Evolutionary conservation across 2,113 vertebrate species (phyloP).

Genomic region (Galeopterus variegatus): DNA sequence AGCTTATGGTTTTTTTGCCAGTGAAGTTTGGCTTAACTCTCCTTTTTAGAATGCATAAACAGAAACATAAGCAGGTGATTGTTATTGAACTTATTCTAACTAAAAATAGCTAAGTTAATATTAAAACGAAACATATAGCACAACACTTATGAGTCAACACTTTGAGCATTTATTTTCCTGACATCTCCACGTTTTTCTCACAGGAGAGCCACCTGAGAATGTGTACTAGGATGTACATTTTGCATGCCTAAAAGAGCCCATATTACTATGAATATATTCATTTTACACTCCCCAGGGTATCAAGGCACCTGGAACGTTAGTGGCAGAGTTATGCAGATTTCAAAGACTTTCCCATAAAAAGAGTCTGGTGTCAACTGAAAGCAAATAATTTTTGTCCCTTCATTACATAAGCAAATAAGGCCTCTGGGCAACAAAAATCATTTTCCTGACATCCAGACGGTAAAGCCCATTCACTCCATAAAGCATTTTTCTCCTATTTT

Average conservation of each 20-base stretch:
- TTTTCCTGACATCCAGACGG: slow-evolving; percentile 63
- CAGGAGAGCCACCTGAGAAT: not conserved
- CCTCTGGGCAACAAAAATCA: slow-evolving; percentile 52
- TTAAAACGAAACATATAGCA: slow-evolving; percentile 15
- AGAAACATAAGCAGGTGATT: slow-evolving; percentile 74
- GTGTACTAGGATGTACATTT: not conserved
- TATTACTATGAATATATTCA: not conserved
- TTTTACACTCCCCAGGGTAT: slow-evolving; percentile 21
- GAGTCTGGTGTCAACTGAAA: slow-evolving; percentile 19
- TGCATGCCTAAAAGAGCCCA: not conserved
- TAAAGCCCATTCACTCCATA: slow-evolving; percentile 51
- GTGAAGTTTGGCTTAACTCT: slow-evolving; percentile 69
- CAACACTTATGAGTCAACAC: slow-evolving; percentile 59
- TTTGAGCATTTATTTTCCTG: slow-evolving; percentile 24
- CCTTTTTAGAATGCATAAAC: slow-evolving; percentile 69
- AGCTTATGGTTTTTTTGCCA: slow-evolving; percentile 66
- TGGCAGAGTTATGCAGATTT: not conserved
- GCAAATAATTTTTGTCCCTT: slow-evolving; percentile 65
- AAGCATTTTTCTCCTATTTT: slow-evolving; percentile 70
- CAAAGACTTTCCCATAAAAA: slow-evolving; percentile 50
- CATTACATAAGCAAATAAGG: slow-evolving; percentile 59
- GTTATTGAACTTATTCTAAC: slow-evolving; percentile 64
- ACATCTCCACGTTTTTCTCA: slow-evolving; percentile 52
- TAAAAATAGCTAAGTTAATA: slow-evolving; percentile 66
- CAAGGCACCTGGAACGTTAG: slow-evolving; percentile 42